Evolutionary conservation across 2,888 invertebrate species (phyloP).

Genomic region (Rotaria magnacalcarata): DNA sequence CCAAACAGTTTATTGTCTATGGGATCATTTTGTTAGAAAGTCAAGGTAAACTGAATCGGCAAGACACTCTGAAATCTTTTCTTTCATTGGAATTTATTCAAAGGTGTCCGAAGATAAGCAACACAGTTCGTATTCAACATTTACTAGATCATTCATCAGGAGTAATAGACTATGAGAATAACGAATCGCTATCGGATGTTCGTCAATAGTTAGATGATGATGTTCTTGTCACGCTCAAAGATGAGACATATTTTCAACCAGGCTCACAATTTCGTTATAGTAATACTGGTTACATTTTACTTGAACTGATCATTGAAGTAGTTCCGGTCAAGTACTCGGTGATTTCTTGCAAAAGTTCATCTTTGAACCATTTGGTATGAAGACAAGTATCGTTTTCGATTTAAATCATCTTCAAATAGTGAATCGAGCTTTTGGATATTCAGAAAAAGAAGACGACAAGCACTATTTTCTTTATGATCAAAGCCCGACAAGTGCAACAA

Average conservation of each 20-base stretch:
- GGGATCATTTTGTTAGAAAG: background rate
- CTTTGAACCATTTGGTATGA: constrained; percentile 6
- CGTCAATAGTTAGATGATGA: background rate
- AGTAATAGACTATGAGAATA: background rate
- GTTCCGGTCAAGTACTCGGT: background rate
- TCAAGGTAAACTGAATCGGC: background rate
- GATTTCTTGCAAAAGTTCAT: background rate
- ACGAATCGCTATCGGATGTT: too few species aligned
- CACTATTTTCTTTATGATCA: background rate
- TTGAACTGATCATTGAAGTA: background rate
- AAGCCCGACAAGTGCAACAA: constrained; percentile 10
- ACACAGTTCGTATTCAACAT: background rate
- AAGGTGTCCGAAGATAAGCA: background rate
- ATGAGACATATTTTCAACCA: background rate
- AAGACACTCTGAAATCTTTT: background rate
- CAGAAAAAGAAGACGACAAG: background rate
- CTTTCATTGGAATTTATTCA: background rate
- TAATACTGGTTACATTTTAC: constrained; percentile 1
- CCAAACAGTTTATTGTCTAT: constrained; percentile 2
- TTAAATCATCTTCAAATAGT: background rate
- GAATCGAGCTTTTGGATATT: constrained; percentile 9
- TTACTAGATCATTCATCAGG: constrained; percentile 14
- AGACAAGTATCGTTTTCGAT: background rate
- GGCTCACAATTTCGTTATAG: background rate
- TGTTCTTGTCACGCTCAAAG: background rate